These are phyloP conservation scores for Solea senegalensis DNA, from an alignment of 2,113 vertebrate genomes.

Conservation along the genomic window DNA sequence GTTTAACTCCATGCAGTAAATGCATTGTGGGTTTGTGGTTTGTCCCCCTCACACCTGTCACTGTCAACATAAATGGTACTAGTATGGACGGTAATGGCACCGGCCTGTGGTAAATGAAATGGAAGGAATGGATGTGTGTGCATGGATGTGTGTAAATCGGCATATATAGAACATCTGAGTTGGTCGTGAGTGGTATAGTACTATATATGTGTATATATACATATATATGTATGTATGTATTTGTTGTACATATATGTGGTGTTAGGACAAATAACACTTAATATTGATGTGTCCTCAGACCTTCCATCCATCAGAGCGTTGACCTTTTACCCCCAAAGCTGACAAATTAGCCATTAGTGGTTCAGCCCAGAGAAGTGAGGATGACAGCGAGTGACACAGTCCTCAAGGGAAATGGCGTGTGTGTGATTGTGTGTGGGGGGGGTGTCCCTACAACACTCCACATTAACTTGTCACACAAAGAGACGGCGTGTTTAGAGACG, in stretches of 20 bases:
- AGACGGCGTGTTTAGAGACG: slow-evolving; percentile 34
- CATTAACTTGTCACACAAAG: slow-evolving; percentile 32
- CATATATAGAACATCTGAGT: slow-evolving; percentile 19
- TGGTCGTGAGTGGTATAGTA: not conserved
- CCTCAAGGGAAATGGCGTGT: not conserved
- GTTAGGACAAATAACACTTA: slow-evolving; percentile 1
- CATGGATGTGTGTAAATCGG: not conserved
- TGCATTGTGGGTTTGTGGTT: slow-evolving; percentile 67
- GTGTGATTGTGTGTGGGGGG: too few species aligned
- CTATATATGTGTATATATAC: too few species aligned
- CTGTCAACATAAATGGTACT: slow-evolving; percentile 61
- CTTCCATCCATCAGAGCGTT: slow-evolving; percentile 68
- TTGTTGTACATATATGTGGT: not conserved
- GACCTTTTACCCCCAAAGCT: slow-evolving; percentile 70
- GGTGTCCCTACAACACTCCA: not conserved
- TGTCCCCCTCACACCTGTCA: slow-evolving; percentile 72
- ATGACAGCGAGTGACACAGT: slow-evolving; percentile 33
- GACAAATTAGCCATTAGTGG: slow-evolving; percentile 77
- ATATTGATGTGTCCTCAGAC: slow-evolving; percentile 65
- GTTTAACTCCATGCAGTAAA: slow-evolving; percentile 42
- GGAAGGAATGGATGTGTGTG: slow-evolving; percentile 18
- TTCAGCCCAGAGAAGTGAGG: slow-evolving; percentile 36
- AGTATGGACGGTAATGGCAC: slow-evolving; percentile 59
- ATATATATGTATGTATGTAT: not conserved
- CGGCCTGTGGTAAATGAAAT: slow-evolving; percentile 36